A percentile compares a stretch with the other conserved stretches of the same genome.
Evolutionary conservation across 2,888 invertebrate species (phyloP).

Genomic region (Coenonympha arcania): DNA sequence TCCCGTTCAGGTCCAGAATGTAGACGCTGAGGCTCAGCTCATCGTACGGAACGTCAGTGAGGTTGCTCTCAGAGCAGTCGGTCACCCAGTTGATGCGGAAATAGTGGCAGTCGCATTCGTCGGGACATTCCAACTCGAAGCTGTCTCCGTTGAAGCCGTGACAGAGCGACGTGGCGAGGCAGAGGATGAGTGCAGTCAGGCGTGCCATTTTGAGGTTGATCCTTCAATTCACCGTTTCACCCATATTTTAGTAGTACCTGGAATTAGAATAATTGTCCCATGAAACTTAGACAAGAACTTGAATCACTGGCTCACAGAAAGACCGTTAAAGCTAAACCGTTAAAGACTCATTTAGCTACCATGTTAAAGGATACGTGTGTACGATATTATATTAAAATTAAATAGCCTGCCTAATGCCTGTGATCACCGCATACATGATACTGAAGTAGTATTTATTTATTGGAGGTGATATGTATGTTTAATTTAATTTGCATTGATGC

Average conservation of each 20-base stretch:
- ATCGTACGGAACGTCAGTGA: constrained; percentile 79
- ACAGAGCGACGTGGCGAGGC: constrained; percentile 34
- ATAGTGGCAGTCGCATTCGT: constrained; percentile 83
- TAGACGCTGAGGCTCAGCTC: constrained; percentile 81
- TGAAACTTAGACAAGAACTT: neutral
- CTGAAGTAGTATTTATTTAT: too few species aligned
- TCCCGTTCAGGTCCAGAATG: constrained; percentile 80
- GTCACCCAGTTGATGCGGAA: constrained; percentile 85
- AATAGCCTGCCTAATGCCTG: too few species aligned
- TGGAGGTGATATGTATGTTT: too few species aligned
- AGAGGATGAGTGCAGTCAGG: constrained; percentile 41
- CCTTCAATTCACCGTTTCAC: constrained; percentile 27
- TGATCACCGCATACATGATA: too few species aligned
- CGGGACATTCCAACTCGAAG: constrained; percentile 80
- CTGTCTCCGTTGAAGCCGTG: constrained; percentile 75
- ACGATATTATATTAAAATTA: too few species aligned
- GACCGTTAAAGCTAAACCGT: too few species aligned
- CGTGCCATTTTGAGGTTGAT: constrained; percentile 40
- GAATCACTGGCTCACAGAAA: too few species aligned
- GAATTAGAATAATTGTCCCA: constrained; percentile 18
- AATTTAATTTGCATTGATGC: too few species aligned
- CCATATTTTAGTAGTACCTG: constrained; percentile 34
- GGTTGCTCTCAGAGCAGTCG: constrained; percentile 82
- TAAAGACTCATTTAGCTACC: too few species aligned
- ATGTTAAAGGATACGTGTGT: too few species aligned